A percentile compares a stretch with the other conserved stretches of the same genome.
Evolutionary conservation across 2,888 invertebrate genomes (phyloP).

Genomic region (Pammene aurita): DNA sequence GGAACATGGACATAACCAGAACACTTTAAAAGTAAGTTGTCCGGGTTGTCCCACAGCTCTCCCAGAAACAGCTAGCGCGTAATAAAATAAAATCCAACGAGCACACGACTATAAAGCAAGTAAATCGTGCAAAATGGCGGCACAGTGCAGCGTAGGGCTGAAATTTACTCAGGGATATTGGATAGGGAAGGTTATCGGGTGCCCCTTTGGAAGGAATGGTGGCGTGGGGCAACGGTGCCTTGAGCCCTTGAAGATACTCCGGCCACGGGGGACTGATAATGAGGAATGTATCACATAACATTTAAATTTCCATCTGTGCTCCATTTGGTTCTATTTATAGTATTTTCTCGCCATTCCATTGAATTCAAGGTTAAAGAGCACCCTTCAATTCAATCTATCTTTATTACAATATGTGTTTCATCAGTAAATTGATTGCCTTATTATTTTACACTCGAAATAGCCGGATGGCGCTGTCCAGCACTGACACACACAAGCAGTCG

Average conservation of each 20-base stretch:
- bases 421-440: too few species aligned
- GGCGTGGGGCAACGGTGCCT: conserved; percentile 54
- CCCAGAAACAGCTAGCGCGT: conserved; percentile 5
- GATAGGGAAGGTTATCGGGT: conserved; percentile 64
- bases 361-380: too few species aligned
- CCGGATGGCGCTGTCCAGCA: too few species aligned
- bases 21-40: conserved; percentile 1
- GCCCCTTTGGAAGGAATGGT: conserved; percentile 61
- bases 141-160: conserved; percentile 37
- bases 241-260: conserved; percentile 46
- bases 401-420: too few species aligned
- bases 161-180: conserved; percentile 61
- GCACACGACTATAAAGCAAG: conserved; percentile 3
- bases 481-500: too few species aligned
- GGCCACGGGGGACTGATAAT: conserved; percentile 19
- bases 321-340: too few species aligned
- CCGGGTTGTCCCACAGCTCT: conserved; percentile 6
- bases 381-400: too few species aligned
- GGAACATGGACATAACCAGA: neutral
- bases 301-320: too few species aligned
- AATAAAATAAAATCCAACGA: conserved; percentile 22
- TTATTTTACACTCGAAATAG: too few species aligned
- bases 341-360: too few species aligned
- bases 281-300: neutral
- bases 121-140: conserved; percentile 40